These are phyloP conservation scores for Porites evermanni DNA, from an alignment of 92 coral and sea anemone species.

Conservation along the genomic window DNA sequence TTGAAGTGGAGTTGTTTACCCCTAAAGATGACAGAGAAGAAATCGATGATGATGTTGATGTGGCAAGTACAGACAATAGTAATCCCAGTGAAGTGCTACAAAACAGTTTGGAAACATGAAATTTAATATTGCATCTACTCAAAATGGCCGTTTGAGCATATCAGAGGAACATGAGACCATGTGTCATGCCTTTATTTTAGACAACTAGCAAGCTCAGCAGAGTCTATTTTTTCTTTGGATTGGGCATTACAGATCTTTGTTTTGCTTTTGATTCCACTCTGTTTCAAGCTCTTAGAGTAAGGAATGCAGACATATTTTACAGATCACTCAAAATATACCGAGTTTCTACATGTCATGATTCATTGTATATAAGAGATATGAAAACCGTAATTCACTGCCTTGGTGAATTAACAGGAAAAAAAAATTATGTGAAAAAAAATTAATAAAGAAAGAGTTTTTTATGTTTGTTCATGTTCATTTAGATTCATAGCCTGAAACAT, in stretches of 20 bases:
- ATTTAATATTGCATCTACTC: neutral
- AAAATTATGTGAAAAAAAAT: neutral
- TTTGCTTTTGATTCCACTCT: neutral
- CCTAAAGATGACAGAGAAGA: slow-evolving; percentile 66
- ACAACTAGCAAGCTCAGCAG: neutral
- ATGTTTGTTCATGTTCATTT: neutral
- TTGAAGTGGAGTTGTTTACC: slow-evolving; percentile 65
- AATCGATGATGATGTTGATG: slow-evolving; percentile 52
- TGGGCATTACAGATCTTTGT: neutral
- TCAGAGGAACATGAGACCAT: neutral
- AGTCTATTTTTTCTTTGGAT: neutral
- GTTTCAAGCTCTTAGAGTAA: neutral
- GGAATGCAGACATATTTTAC: neutral
- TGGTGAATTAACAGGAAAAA: neutral
- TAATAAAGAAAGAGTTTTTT: neutral
- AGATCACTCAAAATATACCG: neutral
- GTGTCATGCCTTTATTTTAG: neutral
- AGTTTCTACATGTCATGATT: neutral
- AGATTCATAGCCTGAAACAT: too few species aligned
- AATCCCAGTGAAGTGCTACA: neutral
- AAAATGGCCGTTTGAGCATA: neutral
- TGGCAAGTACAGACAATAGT: neutral
- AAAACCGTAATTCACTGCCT: neutral
- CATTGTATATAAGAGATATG: neutral
- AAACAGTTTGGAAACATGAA: neutral